Base-by-base conservation (phyloP, 2,113 vertebrate species). In the Stegastes partitus region DNA sequence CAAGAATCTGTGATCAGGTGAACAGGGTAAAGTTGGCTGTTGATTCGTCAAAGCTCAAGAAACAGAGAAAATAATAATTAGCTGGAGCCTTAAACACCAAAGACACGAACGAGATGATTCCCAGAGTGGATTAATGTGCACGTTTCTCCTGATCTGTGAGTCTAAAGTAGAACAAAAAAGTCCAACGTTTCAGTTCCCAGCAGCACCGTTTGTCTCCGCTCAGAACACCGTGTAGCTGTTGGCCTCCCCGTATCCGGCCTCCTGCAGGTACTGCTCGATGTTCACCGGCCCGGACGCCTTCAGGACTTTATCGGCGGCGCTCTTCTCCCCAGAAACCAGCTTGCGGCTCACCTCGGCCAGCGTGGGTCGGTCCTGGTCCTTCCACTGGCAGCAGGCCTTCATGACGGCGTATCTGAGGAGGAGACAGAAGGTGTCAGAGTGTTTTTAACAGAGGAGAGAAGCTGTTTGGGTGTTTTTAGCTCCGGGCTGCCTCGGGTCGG, bases 361-460 rank as follows among this genome's bases (percentile, higher is more conserved):
- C 2, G 91, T 83, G 4, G 95, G 94, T 1, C 97, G 93, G 3
- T 93, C 90, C 11, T 88, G 55, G 51, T 95, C 95, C 68, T 82
- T 95, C 97, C 97, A 99, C 5, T 94, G 94, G 95, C 96, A 97
- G 86, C 98, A 98, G 28, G 88, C 76, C 85, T 95, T 97, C 90
- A 99, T 98, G 81, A 98, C 84, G 16, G 79, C 34, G 2, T 98
- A 95, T 81, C 98, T 99, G 89, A 66, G 44, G 31, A 39, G 16
- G 50, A 12, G 56, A 3, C 64, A 55, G n/a, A 31, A 34, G 55
- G 4, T 78, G n/a, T 37, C 1, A 34, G 26, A 68, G 44, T 11
- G 21, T 16, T 21, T 12, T 62, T 25, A 26, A 53, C 19, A 42
- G 58, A 5, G 12, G 47, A 5, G 14, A 18, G 50, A 0, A 26